Percentiles rank a stretch among this genome's conserved stretches.
These are phyloP conservation scores for Globodera ellingtonae DNA, from an alignment of 1,140 invertebrate species.

Conservation along the genomic window DNA sequence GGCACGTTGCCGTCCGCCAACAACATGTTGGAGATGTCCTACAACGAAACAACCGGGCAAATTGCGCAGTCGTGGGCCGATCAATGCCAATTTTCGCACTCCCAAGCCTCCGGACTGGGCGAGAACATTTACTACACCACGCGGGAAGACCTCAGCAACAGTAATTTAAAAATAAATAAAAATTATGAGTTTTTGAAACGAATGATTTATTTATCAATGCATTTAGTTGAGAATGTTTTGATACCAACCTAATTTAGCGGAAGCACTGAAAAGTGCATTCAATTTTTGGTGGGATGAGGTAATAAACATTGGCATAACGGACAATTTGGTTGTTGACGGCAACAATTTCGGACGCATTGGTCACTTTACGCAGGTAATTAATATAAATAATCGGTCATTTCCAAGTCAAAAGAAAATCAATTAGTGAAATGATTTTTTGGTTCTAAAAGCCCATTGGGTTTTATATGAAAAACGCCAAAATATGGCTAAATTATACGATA, in stretches of 20 bases:
- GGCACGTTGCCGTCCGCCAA: not conserved
- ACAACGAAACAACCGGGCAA: not conserved
- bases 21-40: not conserved
- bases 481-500: too few species aligned
- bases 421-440: too few species aligned
- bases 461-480: too few species aligned
- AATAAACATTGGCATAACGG: not conserved
- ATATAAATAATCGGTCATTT: too few species aligned
- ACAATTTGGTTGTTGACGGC: slow-evolving; percentile 1
- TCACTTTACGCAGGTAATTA: not conserved
- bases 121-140: not conserved
- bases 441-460: too few species aligned
- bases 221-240: too few species aligned
- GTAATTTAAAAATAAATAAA: not conserved
- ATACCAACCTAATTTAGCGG: not conserved
- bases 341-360: not conserved
- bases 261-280: not conserved
- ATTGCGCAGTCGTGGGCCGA: not conserved
- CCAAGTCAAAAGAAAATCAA: too few species aligned
- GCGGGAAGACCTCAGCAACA: not conserved
- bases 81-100: not conserved
- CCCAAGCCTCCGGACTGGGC: not conserved
- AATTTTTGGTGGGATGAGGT: slow-evolving; percentile 13
- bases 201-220: too few species aligned
- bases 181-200: too few species aligned